These are phyloP conservation scores for Anthopleura sola DNA, from an alignment of 64 coral and sea anemone species.

Conservation along the genomic window DNA sequence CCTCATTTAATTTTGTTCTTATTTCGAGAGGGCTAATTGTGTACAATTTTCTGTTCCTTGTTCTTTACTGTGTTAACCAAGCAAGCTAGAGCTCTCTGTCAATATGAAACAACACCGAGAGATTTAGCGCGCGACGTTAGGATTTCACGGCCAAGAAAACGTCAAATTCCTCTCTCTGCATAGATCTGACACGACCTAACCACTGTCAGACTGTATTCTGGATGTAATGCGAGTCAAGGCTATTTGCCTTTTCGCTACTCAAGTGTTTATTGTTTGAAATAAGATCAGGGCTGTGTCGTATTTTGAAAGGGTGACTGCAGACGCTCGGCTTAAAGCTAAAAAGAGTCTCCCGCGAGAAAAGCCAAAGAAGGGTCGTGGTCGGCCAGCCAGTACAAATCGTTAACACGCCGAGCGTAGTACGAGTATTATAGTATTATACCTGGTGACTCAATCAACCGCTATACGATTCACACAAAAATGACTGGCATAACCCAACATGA, in stretches of 20 bases:
- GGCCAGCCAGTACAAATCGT: not conserved
- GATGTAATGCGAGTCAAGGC: conserved; percentile 25
- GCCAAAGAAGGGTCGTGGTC: conserved; percentile 10
- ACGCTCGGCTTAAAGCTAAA: not conserved
- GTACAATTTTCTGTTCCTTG: not conserved
- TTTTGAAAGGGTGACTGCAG: conserved; percentile 11
- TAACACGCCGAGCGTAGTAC: conserved; percentile 12
- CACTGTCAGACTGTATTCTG: conserved; percentile 6
- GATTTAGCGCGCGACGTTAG: not conserved
- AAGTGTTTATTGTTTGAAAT: conserved; percentile 29
- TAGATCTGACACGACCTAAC: conserved; percentile 23
- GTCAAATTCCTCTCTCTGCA: conserved; percentile 23
- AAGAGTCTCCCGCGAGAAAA: not conserved
- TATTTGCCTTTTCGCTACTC: conserved; percentile 18
- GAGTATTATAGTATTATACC: conserved; percentile 10
- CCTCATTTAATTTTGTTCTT: conserved; percentile 26
- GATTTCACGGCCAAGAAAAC: not conserved
- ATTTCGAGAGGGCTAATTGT: conserved; percentile 37
- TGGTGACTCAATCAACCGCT: not conserved
- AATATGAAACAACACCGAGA: not conserved
- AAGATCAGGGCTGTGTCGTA: conserved; percentile 25
- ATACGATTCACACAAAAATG: not conserved
- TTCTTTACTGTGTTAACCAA: not conserved
- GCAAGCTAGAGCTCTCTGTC: not conserved
- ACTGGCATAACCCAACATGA: not conserved